Evolutionary conservation across 2,888 invertebrate genomes (phyloP).

Genomic region (Crossocerus cetratus): DNA sequence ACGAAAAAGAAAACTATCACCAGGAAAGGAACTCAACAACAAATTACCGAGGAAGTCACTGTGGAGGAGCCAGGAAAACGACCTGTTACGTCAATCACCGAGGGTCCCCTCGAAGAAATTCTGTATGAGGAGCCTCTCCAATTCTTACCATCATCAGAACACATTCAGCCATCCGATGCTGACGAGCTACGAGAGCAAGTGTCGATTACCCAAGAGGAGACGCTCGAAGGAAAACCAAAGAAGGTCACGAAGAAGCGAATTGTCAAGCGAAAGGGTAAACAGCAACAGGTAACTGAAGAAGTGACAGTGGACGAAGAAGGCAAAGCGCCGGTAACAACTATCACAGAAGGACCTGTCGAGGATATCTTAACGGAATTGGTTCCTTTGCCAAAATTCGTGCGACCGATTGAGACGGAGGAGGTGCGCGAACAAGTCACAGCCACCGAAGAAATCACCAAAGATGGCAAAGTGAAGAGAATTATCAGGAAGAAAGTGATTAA

Average conservation of each 20-base stretch:
- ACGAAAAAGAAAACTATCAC: slow-evolving; percentile 62
- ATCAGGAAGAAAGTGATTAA: slow-evolving; percentile 66
- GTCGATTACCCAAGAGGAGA: slow-evolving; percentile 22
- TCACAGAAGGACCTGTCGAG: slow-evolving; percentile 54
- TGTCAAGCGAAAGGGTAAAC: slow-evolving; percentile 62
- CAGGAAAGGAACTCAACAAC: slow-evolving; percentile 61
- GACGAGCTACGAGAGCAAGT: slow-evolving; percentile 52
- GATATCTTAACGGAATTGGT: not conserved
- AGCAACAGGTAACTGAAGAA: too few relatives aligned
- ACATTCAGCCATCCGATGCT: slow-evolving; percentile 60
- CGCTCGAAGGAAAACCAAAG: slow-evolving; percentile 14
- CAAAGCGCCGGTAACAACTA: not conserved
- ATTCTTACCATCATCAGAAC: slow-evolving; percentile 54
- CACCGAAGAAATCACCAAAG: slow-evolving; percentile 71
- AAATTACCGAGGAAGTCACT: slow-evolving; percentile 59
- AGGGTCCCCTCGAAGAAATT: slow-evolving; percentile 7
- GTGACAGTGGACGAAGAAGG: too few relatives aligned
- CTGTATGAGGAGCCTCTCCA: not conserved
- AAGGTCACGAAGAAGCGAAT: slow-evolving; percentile 73
- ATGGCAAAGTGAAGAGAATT: slow-evolving; percentile 63
- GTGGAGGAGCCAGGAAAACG: slow-evolving; percentile 55
- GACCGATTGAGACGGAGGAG: slow-evolving; percentile 63
- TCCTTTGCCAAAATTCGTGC: slow-evolving; percentile 52
- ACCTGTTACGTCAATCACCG: slow-evolving; percentile 48
- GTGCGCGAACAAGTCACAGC: slow-evolving; percentile 52